Base-by-base conservation (phyloP, 2,888 invertebrate genomes). In the Parascotia fuliginaria region DNA sequence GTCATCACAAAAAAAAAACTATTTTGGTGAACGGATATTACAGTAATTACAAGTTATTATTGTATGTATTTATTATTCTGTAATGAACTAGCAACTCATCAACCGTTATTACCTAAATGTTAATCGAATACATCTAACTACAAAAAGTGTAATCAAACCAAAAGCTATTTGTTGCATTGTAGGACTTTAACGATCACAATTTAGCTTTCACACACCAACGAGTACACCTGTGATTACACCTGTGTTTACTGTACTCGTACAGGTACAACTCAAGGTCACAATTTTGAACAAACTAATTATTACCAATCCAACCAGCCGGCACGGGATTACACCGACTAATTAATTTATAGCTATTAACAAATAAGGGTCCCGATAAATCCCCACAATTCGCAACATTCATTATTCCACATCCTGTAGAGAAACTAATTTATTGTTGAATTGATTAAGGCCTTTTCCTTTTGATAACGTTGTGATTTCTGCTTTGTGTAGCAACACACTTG, bases 261-360 rank as follows among this genome's bases (percentile, higher is more conserved):
- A 27, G 28, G 32, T n/a, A 31, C 36, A 22, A 27, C 31, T 9
- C 42, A 50, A 64, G 73, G 65, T 69, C 60, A 60, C 32, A 56
- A 58, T 51, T n/a, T 45, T 53, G 42, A 42, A 57, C 62, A 60
- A 73, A 73, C 73, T 68, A 73, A 68, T 73, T 71, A 73, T 71
- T 73, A 66, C 66, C 73, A 65, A 59, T 65, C 66, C 65, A 41
- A 45, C 37, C 36, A 36, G 40, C 45, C 45, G 27, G 51, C 39
- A 29, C 43, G 44, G 52, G 67, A 59, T 66, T 62, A 53, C 54
- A 52, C 40, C 29, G 33, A 50, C 52, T 64, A 70, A 73, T 70
- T 70, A 73, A 73, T 73, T 73, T 70, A 73, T 70, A 42, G 64
- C 63, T 65, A 63, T 66, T 65, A 65, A 65, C 66, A 68, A 66